Conservation (phyloP, 2,113 vertebrate genomes). For the Lichenostomus cassidix region DNA sequence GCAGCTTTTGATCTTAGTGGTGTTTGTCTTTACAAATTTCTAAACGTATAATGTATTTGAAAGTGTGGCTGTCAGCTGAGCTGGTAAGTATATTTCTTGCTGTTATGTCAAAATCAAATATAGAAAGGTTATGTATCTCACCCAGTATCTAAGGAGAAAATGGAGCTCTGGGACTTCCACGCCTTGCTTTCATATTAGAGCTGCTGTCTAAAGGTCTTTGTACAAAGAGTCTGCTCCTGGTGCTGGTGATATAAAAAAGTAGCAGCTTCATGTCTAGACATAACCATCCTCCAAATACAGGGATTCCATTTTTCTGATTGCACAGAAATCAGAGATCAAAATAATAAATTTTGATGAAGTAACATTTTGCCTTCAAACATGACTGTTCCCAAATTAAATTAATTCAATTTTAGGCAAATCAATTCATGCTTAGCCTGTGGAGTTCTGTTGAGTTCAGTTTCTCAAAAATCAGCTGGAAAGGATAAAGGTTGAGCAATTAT, state of each 20-base stretch:
- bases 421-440: slow-evolving; percentile 22
- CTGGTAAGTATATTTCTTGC: background rate
- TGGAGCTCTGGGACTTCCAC: background rate
- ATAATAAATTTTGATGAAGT: slow-evolving; percentile 17
- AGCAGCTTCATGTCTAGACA: background rate
- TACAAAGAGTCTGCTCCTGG: background rate
- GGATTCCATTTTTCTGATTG: background rate
- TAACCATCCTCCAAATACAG: background rate
- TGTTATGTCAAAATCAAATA: background rate
- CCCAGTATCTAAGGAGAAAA: background rate
- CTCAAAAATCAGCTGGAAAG: slow-evolving; percentile 49
- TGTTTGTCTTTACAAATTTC: background rate
- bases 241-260: background rate
- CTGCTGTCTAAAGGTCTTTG: background rate
- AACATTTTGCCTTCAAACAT: slow-evolving; percentile 28
- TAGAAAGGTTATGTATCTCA: background rate
- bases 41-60: background rate
- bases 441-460: slow-evolving; percentile 16
- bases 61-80: background rate
- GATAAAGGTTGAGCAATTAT: slow-evolving; percentile 52
- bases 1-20: background rate
- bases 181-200: background rate
- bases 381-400: slow-evolving; percentile 40
- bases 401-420: slow-evolving; percentile 26
- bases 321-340: background rate